phyloP scores from a whole-genome alignment of 2,113 vertebrate genomes.

The Podarcis raffonei region DNA sequence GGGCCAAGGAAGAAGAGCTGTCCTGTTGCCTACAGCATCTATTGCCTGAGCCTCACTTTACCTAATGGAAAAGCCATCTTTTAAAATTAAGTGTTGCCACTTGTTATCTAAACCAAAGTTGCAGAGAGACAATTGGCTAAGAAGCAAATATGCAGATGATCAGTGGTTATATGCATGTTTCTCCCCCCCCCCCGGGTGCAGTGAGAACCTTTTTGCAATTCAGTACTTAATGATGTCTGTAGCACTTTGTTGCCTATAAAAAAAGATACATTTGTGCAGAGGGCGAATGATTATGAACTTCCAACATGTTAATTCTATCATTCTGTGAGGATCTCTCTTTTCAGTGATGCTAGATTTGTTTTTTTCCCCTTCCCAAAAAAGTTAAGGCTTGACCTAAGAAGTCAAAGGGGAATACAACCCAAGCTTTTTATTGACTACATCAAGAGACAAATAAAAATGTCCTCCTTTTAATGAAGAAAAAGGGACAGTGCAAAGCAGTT shows the following conservation, averaged over 20 bases:
- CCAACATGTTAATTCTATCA: neutral
- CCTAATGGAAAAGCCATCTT: no score
- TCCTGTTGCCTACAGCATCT: no score
- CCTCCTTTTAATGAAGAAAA: constrained; percentile 51
- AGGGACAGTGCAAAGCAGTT: constrained; percentile 46
- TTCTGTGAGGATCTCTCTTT: neutral
- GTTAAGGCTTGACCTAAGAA: neutral
- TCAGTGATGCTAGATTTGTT: neutral
- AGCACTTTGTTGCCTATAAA: neutral
- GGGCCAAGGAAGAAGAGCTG: no score
- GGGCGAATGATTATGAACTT: neutral
- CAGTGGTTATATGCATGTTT: neutral
- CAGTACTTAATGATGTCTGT: neutral
- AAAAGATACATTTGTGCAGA: neutral
- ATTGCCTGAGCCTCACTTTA: no score
- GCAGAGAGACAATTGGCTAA: no score
- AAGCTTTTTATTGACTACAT: constrained; percentile 32
- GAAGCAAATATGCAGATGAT: neutral
- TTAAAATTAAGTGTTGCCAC: no score
- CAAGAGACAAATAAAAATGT: constrained; percentile 36
- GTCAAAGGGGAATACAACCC: neutral
- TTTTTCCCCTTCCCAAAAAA: neutral
- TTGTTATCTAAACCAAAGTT: no score
- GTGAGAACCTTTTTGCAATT: neutral
- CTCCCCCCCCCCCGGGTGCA: neutral